Percentiles rank a stretch among this genome's conserved stretches.
phyloP scores from a whole-genome alignment of 2,888 invertebrate species.

The Osedax fenrisi region DNA sequence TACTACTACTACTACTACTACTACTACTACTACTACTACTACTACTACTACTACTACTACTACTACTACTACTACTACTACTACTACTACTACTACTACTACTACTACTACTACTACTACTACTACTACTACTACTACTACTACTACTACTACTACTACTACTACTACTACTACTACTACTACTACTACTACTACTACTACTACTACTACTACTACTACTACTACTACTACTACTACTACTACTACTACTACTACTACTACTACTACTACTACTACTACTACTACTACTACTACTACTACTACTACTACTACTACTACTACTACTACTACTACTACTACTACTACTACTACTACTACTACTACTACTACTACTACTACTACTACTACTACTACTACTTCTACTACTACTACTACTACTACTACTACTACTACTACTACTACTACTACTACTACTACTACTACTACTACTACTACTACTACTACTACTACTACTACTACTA shows the following conservation, averaged over 20 bases:
- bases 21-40: background rate
- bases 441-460: background rate
- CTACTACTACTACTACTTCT: background rate
- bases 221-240: background rate
- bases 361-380: background rate
- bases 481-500: background rate
- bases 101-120: background rate
- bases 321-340: background rate
- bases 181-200: background rate
- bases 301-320: background rate
- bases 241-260: background rate
- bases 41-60: background rate
- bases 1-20: background rate
- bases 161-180: background rate
- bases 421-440: constrained; percentile 2
- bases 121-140: background rate
- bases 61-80: background rate
- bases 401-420: background rate
- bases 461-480: background rate
- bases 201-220: background rate
- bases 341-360: too few relatives aligned
- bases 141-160: too few relatives aligned
- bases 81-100: background rate
- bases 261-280: background rate
- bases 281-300: constrained; percentile 2